Evolutionary conservation across 2,797 vertebrate genomes (phyloP).

Genomic region (Falco columbarius): DNA sequence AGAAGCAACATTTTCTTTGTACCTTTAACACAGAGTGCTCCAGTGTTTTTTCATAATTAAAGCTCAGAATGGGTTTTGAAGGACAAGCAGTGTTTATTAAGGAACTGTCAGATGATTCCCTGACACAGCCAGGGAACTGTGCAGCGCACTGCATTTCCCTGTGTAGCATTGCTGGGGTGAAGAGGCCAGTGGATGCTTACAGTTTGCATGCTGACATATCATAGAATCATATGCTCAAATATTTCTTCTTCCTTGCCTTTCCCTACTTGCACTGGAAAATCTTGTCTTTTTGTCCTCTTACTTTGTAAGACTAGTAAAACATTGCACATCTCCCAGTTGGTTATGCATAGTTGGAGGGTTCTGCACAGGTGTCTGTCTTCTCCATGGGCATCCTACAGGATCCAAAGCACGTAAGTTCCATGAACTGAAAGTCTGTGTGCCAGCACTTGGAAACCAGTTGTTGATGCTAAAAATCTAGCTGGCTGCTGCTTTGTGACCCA

Average conservation of each 20-base stretch:
- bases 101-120: neutral
- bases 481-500: neutral
- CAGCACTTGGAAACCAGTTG: neutral
- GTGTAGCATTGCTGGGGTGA: fast-evolving
- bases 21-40: neutral
- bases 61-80: neutral
- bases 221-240: neutral
- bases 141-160: neutral
- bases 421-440: neutral
- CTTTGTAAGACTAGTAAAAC: neutral
- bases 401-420: neutral
- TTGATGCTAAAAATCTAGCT: neutral
- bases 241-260: neutral
- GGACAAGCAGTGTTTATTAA: neutral
- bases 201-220: neutral
- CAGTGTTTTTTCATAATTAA: neutral
- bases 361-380: neutral
- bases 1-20: neutral
- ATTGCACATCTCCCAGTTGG: neutral
- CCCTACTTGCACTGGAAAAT: neutral
- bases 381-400: neutral
- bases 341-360: neutral
- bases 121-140: neutral
- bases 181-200: neutral
- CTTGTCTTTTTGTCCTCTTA: neutral